Evolutionary conservation across 1,140 invertebrate genomes (phyloP).

Genomic region (Cydia strobilella): DNA sequence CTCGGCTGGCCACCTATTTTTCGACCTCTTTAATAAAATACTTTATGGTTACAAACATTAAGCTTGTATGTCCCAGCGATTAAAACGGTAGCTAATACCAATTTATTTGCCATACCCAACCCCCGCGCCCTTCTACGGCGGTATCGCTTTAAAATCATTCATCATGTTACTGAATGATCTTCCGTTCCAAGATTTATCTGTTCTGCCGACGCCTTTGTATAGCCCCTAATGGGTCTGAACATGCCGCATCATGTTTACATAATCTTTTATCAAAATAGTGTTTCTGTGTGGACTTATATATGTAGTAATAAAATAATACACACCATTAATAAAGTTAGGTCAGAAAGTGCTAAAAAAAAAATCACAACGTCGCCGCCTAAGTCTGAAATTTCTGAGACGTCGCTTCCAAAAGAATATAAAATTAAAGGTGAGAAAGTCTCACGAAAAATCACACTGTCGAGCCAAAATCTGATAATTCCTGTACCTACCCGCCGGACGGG

Average conservation of each 20-base stretch:
- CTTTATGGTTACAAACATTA: no score
- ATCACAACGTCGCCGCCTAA: no score
- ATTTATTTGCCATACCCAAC: constrained; percentile 24
- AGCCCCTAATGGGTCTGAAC: constrained; percentile 42
- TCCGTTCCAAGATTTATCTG: constrained; percentile 44
- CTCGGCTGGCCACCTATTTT: no score
- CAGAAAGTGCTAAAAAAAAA: no score
- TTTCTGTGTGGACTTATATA: neutral
- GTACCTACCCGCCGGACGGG: constrained; percentile 44
- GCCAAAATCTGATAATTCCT: constrained; percentile 34
- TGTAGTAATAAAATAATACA: no score
- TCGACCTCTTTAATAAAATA: no score
- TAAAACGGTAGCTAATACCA: neutral
- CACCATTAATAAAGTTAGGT: no score
- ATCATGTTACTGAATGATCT: constrained; percentile 48
- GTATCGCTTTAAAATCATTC: constrained; percentile 54
- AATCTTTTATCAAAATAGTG: constrained; percentile 30
- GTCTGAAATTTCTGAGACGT: no score
- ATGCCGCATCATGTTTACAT: constrained; percentile 43
- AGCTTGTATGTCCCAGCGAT: no score
- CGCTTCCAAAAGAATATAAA: no score
- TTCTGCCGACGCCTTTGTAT: constrained; percentile 42
- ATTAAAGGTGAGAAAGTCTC: constrained; percentile 1
- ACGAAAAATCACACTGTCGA: constrained; percentile 42
- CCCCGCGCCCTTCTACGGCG: constrained; percentile 1